Evolutionary conservation across 2,113 vertebrate species (phyloP), one percentile per base, ranked within the genome.

Genomic region (Ciconia stormi): DNA sequence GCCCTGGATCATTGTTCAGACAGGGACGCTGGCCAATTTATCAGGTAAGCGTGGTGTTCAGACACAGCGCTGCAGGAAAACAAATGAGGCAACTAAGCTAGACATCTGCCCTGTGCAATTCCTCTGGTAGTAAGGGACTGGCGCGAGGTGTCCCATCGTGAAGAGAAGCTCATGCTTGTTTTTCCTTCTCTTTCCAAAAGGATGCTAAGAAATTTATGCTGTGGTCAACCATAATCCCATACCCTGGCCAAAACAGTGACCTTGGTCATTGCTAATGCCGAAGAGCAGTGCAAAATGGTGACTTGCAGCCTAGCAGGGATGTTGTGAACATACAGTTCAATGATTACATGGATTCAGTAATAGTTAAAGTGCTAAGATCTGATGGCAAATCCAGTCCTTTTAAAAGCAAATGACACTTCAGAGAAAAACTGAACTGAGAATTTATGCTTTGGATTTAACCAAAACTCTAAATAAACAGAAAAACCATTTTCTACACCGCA

Each of bases 71-170:
- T 58, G 18, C 42, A 26, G 65, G 34, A 89, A 76, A 77, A 84
- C 20, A 71, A 16, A 40, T 13, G 50, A 50, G 36, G 13, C 29
- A 63, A 53, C n/a, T 44, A 46, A 83, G 50, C 11, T 1, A 70
- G 36, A 53, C 16, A 50, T 22, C 2, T 2, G 4, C 49, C 15
- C 32, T 13, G 4, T 13, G 34, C 8, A 49, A 13, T 65, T 52
- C 29, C 49, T 47, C 55, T 66, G 49, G 19, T 6, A 55, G 15
- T 6, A 40, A 63, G 36, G 19, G 29, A 46, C 13, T 38, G n/a
- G 38, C 0, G 4, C 40, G 69, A 80, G 23, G 12, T 16, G 8
- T 61, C 18, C 7, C 18, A 29, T 11, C 0, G 3, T 1, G 1
- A 76, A 56, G 19, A 71, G 14, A 53, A 70, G 13, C 23, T 59